Evolutionary conservation across 2,888 invertebrate species (phyloP), one percentile per base, ranked within the genome.

Genomic region (Tinea semifulvella): DNA sequence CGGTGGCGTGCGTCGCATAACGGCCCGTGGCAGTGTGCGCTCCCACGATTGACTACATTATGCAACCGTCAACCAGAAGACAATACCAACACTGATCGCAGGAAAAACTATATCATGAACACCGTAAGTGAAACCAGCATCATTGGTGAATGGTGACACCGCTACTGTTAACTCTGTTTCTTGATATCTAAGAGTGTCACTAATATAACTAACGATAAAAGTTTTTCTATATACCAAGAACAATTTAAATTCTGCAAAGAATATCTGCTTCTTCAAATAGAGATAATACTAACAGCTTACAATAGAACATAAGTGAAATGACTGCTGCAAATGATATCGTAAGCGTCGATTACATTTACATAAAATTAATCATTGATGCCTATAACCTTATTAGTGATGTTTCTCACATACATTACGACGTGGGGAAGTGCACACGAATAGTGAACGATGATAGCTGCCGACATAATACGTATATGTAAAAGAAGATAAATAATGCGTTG

Each of bases 1-100:
- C 57, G 62, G 62, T 71, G 69, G 72, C 75, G 75, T 75, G 74
- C 68, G 72, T 72, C 75, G 71, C 69, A 68, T 80, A 79, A 75
- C 79, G 77, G 79, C 64, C 58, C 54, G 53, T 52, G 50, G 56
- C 54, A 56, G 56, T 53, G 62, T 54, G 52, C 61, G 69, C 70
- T 77, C 77, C 76, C 77, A 79, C 77, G 75, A 19, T 27, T 18
- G 20, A 63, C 66, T 61, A 68, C 67, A 73, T 77, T 76, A 77
- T 76, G 74, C 71, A 75, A 75, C 70, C 61, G 63, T 57, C 63
- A 56, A 56, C 57, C 56, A 59, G 58, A 8, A 27, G 60, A 70
- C 73, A 71, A 69, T 69, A 62, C 11, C 60, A 56, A n/a, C n/a
- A n/a, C n/a, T n/a, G n/a, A n/a, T n/a, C n/a, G n/a, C n/a, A n/a